These are phyloP conservation scores for Drosophila nasuta DNA, from an alignment of 1,140 invertebrate genomes.

Conservation along the genomic window DNA sequence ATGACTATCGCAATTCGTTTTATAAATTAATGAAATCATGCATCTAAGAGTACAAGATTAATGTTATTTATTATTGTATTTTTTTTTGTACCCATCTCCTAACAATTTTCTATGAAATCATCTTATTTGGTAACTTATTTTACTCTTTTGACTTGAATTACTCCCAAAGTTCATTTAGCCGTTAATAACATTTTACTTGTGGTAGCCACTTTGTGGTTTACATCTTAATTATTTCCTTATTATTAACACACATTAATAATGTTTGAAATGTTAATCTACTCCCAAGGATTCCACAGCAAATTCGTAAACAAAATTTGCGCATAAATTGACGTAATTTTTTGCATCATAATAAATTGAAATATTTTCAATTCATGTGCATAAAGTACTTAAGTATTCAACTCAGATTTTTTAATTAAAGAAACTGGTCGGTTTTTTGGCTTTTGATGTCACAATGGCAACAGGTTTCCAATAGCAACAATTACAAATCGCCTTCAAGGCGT, in stretches of 20 bases:
- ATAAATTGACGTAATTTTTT: constrained; percentile 26
- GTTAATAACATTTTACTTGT: background rate
- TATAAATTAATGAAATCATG: background rate
- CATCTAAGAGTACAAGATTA: no score
- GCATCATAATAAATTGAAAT: constrained; percentile 21
- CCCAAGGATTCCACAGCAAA: background rate
- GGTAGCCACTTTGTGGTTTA: constrained; percentile 18
- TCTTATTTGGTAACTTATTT: no score
- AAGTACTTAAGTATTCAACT: constrained; percentile 24
- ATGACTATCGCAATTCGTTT: background rate
- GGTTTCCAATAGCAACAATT: constrained; percentile 35
- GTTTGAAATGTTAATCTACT: constrained; percentile 26
- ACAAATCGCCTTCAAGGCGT: constrained; percentile 71
- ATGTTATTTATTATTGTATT: background rate
- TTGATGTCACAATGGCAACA: constrained; percentile 40
- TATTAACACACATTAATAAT: constrained; percentile 10
- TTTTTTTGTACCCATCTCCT: background rate
- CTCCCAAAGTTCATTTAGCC: no score
- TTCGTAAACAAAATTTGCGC: background rate
- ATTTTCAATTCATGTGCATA: constrained; percentile 10
- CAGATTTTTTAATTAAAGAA: constrained; percentile 61
- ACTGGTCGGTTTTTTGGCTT: constrained; percentile 46
- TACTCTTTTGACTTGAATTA: no score
- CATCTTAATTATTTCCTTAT: background rate
- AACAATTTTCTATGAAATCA: no score